Conservation (phyloP, 2,113 vertebrate genomes). For the Gymnarchus niloticus region DNA sequence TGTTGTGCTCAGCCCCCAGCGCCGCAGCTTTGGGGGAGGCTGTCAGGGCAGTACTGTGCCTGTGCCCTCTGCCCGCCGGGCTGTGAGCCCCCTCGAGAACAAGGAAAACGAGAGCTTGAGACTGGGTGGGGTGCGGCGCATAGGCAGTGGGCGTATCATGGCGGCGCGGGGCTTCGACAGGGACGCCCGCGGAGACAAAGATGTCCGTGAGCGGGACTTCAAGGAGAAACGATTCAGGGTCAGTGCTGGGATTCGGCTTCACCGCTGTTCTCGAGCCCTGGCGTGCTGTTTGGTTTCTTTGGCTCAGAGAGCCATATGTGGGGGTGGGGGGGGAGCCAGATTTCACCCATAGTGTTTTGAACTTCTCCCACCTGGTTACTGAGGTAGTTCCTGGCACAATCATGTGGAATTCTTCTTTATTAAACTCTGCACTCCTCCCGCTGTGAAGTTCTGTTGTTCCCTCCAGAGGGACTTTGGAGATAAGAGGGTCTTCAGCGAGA, state of each 20-base stretch:
- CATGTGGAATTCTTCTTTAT: background rate
- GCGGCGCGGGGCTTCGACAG: constrained; percentile 81
- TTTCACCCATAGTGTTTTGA: background rate
- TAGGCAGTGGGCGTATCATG: constrained; percentile 92
- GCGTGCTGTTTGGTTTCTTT: background rate
- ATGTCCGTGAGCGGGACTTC: constrained; percentile 75
- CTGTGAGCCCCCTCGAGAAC: constrained; percentile 83
- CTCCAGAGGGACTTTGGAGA: constrained; percentile 88
- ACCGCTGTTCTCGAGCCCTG: too few relatives aligned
- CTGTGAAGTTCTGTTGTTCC: background rate
- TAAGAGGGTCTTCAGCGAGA: constrained; percentile 87
- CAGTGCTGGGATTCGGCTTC: too few relatives aligned
- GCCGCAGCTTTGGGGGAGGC: constrained; percentile 93
- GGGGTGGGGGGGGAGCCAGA: background rate
- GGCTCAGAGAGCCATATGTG: too few relatives aligned
- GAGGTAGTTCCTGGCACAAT: background rate
- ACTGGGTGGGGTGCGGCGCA: constrained; percentile 76
- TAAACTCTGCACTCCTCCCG: too few relatives aligned
- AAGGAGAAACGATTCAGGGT: constrained; percentile 97
- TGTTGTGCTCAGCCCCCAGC: constrained; percentile 88
- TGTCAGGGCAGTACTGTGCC: constrained; percentile 76
- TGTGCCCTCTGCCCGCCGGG: constrained; percentile 64
- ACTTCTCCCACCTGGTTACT: background rate
- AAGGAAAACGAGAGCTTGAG: constrained; percentile 86
- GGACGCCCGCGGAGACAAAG: constrained; percentile 79